A percentile compares a stretch with the other conserved stretches of the same genome.
phyloP scores from a whole-genome alignment of 2,113 vertebrate species.

The Nothoprocta pentlandii region DNA sequence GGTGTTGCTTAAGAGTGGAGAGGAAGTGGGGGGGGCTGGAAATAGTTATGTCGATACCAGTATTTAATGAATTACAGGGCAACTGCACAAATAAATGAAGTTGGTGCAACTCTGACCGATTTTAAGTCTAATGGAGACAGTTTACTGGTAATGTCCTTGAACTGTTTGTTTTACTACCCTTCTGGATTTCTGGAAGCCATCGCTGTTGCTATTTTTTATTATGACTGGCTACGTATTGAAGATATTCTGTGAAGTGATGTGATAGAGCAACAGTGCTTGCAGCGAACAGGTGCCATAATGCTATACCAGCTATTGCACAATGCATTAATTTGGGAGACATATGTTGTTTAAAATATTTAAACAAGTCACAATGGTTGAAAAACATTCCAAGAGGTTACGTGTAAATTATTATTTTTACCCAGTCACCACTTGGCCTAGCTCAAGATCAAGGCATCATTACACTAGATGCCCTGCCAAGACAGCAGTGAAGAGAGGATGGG shows the following conservation, averaged over 20 bases:
- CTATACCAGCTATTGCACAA: neutral
- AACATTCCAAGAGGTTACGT: neutral
- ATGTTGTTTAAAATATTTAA: neutral
- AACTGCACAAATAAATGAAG: neutral
- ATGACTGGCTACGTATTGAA: neutral
- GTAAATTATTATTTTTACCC: neutral
- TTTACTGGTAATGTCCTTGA: neutral
- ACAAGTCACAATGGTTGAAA: neutral
- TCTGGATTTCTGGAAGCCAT: neutral
- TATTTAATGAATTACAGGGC: neutral
- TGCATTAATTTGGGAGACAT: neutral
- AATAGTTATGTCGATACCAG: neutral
- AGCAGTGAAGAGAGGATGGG: neutral
- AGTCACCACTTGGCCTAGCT: neutral
- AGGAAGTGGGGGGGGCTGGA: neutral
- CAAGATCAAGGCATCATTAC: neutral
- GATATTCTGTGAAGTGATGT: neutral
- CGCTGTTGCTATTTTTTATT: neutral
- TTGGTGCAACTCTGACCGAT: neutral
- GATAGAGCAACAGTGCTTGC: neutral
- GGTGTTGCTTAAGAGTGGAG: neutral
- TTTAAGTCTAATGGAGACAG: neutral
- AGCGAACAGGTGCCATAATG: neutral
- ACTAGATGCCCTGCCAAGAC: neutral
- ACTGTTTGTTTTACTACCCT: neutral